Evolutionary conservation across 2,888 invertebrate genomes (phyloP).

Genomic region (Sinopyrophorus schimmeli): DNA sequence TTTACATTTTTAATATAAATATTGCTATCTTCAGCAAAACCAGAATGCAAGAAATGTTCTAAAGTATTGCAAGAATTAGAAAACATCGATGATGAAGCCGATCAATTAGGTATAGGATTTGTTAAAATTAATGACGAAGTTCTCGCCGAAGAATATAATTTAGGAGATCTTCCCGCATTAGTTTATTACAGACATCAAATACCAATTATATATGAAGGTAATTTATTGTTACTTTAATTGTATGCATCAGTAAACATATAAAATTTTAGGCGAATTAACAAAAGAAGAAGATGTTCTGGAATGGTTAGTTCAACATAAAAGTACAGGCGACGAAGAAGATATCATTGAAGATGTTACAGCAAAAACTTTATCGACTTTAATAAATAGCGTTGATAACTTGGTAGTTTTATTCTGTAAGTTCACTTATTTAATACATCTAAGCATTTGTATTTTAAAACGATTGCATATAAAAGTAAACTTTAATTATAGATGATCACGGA

Average conservation of each 20-base stretch:
- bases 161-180: constrained; percentile 83
- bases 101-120: constrained; percentile 91
- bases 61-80: constrained; percentile 89
- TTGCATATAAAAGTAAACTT: neutral
- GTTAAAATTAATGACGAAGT: constrained; percentile 92
- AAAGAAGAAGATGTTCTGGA: constrained; percentile 90
- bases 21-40: constrained; percentile 70
- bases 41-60: constrained; percentile 89
- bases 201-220: constrained; percentile 93
- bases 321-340: constrained; percentile 91
- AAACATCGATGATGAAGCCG: constrained; percentile 93
- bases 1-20: no score
- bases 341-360: constrained; percentile 93
- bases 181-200: constrained; percentile 94
- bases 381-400: constrained; percentile 87
- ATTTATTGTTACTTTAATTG: constrained; percentile 30
- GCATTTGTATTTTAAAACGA: constrained; percentile 8
- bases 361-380: constrained; percentile 83
- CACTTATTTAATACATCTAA: no score
- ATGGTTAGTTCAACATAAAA: constrained; percentile 92
- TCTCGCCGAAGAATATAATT: constrained; percentile 89
- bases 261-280: constrained; percentile 77
- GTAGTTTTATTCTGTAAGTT: constrained; percentile 91
- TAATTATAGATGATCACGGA: constrained; percentile 74
- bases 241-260: no score